Evolutionary conservation across 2,797 vertebrate genomes (phyloP).

Genomic region (Diceros bicornis): DNA sequence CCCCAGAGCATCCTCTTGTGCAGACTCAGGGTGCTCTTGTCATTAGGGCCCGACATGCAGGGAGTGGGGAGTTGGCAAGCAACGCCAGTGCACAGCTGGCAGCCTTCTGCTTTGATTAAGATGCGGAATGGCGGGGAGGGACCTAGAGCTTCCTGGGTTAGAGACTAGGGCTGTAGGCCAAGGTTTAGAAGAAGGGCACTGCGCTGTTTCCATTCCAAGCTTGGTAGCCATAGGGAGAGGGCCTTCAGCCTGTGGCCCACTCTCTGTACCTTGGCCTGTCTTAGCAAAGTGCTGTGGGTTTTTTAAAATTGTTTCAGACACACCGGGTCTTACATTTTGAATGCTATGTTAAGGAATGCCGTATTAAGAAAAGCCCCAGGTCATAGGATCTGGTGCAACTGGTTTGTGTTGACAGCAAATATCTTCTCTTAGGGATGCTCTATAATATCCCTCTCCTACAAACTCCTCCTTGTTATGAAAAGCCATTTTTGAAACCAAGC

Average conservation of each 20-base stretch:
- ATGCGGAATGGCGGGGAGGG: not conserved
- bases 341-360: not conserved
- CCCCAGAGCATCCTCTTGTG: not conserved
- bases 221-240: not conserved
- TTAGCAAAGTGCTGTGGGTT: not conserved
- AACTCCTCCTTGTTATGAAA: slow-evolving; percentile 62
- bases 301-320: not conserved
- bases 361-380: slow-evolving; percentile 38
- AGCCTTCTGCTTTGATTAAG: slow-evolving; percentile 29
- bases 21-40: not conserved
- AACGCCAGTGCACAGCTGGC: not conserved
- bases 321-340: not conserved
- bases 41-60: not conserved
- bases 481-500: slow-evolving; percentile 61
- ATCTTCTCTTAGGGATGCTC: slow-evolving; percentile 57
- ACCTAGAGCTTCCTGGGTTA: slow-evolving; percentile 15
- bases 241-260: not conserved
- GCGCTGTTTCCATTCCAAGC: not conserved
- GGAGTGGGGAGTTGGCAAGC: not conserved
- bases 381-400: not conserved
- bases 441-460: slow-evolving; percentile 52
- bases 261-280: not conserved
- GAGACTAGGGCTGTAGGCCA: not conserved
- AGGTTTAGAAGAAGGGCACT: not conserved
- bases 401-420: not conserved